phyloP scores from a whole-genome alignment of 1,140 invertebrate genomes.

The Drosophila simulans region DNA sequence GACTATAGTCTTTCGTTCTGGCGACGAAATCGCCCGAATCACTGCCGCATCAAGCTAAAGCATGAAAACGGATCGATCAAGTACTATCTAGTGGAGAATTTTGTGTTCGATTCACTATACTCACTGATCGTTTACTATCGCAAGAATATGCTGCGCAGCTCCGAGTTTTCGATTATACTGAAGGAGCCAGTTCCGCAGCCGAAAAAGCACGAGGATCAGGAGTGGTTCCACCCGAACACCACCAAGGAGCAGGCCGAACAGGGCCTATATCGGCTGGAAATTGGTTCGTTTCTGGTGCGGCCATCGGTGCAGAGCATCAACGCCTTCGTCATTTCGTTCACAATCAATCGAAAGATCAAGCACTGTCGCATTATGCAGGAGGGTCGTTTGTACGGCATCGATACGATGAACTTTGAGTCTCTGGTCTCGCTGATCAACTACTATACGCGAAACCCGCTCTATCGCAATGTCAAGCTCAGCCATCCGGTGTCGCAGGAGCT shows the following conservation, averaged over 20 bases:
- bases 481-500: slow-evolving; percentile 94
- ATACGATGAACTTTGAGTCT: slow-evolving; percentile 96
- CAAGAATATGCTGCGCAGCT: slow-evolving; percentile 92
- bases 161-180: slow-evolving; percentile 94
- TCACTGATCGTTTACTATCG: slow-evolving; percentile 96
- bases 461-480: slow-evolving; percentile 94
- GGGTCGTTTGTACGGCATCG: slow-evolving; percentile 95
- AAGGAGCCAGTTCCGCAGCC: slow-evolving; percentile 97
- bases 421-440: slow-evolving; percentile 96
- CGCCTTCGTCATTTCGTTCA: slow-evolving; percentile 97
- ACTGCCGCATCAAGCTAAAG: slow-evolving; percentile 95
- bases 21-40: slow-evolving; percentile 94
- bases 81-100: slow-evolving; percentile 95
- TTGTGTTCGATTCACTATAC: slow-evolving; percentile 96
- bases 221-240: slow-evolving; percentile 96
- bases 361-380: slow-evolving; percentile 97
- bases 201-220: slow-evolving; percentile 96
- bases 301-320: slow-evolving; percentile 93
- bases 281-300: slow-evolving; percentile 97
- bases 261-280: slow-evolving; percentile 91
- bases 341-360: slow-evolving; percentile 97
- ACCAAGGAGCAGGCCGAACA: slow-evolving; percentile 94
- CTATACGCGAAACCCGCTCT: slow-evolving; percentile 95
- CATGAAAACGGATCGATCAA: slow-evolving; percentile 95
- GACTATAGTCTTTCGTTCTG: slow-evolving; percentile 98